phyloP scores from a whole-genome alignment of 2,888 invertebrate genomes.

The Cabera pusaria region DNA sequence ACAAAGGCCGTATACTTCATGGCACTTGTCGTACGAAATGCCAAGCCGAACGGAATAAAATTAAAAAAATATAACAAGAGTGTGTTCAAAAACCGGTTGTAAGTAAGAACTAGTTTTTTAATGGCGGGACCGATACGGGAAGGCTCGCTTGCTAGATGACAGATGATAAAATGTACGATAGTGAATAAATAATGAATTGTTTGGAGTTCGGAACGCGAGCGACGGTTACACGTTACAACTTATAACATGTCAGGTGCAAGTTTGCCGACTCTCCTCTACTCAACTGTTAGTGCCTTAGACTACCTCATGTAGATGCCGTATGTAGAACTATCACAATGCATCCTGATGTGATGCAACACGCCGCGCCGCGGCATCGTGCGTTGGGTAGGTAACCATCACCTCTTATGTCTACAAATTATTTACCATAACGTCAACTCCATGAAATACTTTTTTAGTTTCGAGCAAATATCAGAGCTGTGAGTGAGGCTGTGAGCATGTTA shows the following conservation, averaged over 20 bases:
- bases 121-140: constrained; percentile 44
- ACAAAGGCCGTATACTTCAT: constrained; percentile 7
- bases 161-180: constrained; percentile 59
- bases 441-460: no score
- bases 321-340: no score
- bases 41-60: constrained; percentile 14
- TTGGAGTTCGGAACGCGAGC: constrained; percentile 30
- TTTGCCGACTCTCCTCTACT: no score
- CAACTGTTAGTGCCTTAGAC: no score
- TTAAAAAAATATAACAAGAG: constrained; percentile 27
- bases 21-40: constrained; percentile 20
- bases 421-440: no score
- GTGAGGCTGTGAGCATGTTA: no score
- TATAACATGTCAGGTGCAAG: constrained; percentile 8
- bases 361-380: no score
- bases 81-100: constrained; percentile 35
- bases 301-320: no score
- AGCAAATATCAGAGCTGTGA: no score
- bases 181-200: constrained; percentile 45
- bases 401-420: no score
- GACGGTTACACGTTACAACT: constrained; percentile 1
- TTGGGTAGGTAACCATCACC: no score
- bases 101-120: constrained; percentile 63
- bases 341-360: no score
- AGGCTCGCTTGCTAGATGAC: constrained; percentile 63